Evolutionary conservation across 2,113 vertebrate species (phyloP), one percentile per base, ranked within the genome.

Genomic region (Ictalurus furcatus): DNA sequence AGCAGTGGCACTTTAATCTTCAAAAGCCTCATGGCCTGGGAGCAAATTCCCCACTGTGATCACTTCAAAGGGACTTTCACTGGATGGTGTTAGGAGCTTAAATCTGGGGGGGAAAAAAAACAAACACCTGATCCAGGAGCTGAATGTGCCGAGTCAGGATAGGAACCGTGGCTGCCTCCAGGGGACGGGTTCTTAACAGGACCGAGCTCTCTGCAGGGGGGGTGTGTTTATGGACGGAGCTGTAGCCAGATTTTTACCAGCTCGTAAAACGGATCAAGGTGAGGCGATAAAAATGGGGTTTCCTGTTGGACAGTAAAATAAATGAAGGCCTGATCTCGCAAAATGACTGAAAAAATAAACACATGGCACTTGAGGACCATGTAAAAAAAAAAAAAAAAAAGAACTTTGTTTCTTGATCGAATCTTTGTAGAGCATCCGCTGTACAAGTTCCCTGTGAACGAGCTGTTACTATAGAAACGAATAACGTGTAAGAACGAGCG

Each of bases 241-340:
- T 89, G 89, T 87, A 92, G 91, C 83, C 69, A 0, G 69, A 89
- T 89, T 92, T 94, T 94, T 94, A 90, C 84, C 73, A 19, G 91
- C 94, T 95, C 91, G 92, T 95, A 96, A 48, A 94, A 96, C 93
- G 84, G 91, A 95, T 94, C 91, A 94, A 95, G 92, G 92, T 88
- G 84, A 90, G 85, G 90, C 71, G 92, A 93, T 96, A 95, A 96
- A 95, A 89, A 91, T 71, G 79, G 89, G 88, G 93, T 93, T 96
- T 96, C 96, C 95, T 96, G 93, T 93, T 87, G 54, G 85, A 91
- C 92, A 92, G 65, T 95, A 92, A 96, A 96, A 84, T 88, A 91
- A 95, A 94, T 81, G 87, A 93, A 92, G 92, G 92, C 90, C 89
- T 89, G 86, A 90, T 81, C 89, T 56, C 59, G 65, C 17, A 58